Percentiles rank a stretch among this genome's conserved stretches.
phyloP scores from a whole-genome alignment of 2,888 invertebrate genomes.

The Lissonota sp. region DNA sequence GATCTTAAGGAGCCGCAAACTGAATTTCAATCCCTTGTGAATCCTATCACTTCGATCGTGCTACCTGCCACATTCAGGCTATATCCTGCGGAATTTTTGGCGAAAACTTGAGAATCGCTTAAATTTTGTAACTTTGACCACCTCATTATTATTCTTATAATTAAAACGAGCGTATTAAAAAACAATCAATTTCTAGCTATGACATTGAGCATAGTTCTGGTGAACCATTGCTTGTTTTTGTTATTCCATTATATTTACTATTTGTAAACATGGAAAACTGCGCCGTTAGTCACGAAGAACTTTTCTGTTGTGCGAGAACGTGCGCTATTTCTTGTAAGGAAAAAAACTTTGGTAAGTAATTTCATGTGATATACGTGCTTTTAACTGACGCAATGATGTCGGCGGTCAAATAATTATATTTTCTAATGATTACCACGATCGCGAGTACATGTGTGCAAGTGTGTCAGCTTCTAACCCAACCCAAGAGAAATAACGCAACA shows the following conservation, averaged over 20 bases:
- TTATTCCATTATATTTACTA: neutral
- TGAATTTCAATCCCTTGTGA: too few species aligned
- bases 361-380: constrained; percentile 7
- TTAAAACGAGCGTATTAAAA: too few species aligned
- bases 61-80: too few species aligned
- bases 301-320: neutral
- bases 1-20: too few species aligned
- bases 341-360: constrained; percentile 38
- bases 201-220: too few species aligned
- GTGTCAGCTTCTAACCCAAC: constrained; percentile 16
- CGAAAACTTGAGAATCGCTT: too few species aligned
- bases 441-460: constrained; percentile 13
- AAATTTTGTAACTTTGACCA: too few species aligned
- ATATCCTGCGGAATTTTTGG: too few species aligned
- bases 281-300: constrained; percentile 1
- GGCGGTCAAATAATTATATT: constrained; percentile 57
- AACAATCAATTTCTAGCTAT: too few species aligned
- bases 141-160: too few species aligned
- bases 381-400: constrained; percentile 37
- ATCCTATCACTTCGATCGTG: too few species aligned
- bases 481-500: constrained; percentile 42
- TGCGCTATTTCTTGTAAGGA: neutral
- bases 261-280: neutral
- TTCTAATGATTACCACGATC: constrained; percentile 45
- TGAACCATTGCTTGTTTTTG: neutral